Evolutionary conservation across 2,888 invertebrate species (phyloP), one percentile per base, ranked within the genome.

Genomic region (Scaptomyza flava): DNA sequence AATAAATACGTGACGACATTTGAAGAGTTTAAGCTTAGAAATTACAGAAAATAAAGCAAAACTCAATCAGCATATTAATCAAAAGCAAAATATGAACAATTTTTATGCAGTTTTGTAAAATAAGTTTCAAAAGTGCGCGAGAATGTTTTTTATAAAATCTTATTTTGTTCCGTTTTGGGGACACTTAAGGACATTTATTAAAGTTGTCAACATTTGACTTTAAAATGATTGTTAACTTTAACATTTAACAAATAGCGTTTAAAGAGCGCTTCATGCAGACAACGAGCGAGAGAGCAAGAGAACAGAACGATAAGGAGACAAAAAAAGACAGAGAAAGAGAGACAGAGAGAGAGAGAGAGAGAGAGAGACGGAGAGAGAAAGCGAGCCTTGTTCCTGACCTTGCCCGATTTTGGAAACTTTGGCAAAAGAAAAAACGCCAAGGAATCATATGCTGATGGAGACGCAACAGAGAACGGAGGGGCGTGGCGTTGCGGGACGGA

Each of bases 381-480:
- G 46, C 38, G 41, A 59, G 73, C 79, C 72, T 80, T 86, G 83
- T 70, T 69, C 80, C 88, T 88, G 88, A 86, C 83, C 86, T 88
- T 88, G 83, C 83, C 72, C 86, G 77, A 86, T 83, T 82, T 88
- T 79, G 71, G 84, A 70, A 76, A 78, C 62, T 73, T 74, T 73
- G 74, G 78, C 74, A 78, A 76, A 72, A 76, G 74, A 76, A 76
- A 76, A 78, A 78, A 70, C 66, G 79, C 70, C 68, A 78, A 70
- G 70, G 57, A 73, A 63, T 78, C 70, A 75, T 75, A 77, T 78
- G 69, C 65, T 60, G 34, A 59, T 66, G 59, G 57, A 27, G 43
- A 7, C 6, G 62, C 66, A 56, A 9, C 17, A 4, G 41, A 9
- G 9, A 27, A 27, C 53, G 66, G 62, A 4, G 41, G 17, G 41